These are phyloP conservation scores for Tetanocera ferruginea DNA, from an alignment of 2,888 invertebrate species.

Conservation along the genomic window DNA sequence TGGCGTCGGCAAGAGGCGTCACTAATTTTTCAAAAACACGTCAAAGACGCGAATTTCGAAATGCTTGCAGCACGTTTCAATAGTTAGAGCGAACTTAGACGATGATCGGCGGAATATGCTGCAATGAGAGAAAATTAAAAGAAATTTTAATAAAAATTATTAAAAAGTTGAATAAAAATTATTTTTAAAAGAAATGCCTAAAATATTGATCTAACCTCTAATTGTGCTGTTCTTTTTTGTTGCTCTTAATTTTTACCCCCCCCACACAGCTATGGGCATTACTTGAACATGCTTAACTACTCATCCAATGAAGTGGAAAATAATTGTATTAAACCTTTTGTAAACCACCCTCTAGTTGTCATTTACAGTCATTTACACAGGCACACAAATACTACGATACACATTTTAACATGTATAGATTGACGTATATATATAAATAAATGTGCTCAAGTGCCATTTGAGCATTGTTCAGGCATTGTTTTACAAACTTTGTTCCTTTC, in stretches of 20 bases:
- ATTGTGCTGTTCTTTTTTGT: no score
- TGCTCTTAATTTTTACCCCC: no score
- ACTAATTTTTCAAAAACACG: no score
- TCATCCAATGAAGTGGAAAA: conserved; percentile 15
- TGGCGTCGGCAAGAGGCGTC: no score
- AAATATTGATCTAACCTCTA: no score
- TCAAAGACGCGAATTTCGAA: no score
- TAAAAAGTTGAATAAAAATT: background rate
- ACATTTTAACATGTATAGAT: background rate
- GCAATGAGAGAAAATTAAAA: background rate
- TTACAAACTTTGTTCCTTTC: background rate
- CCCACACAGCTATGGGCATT: background rate
- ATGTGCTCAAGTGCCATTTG: conserved; percentile 12
- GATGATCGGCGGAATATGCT: background rate
- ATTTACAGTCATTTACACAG: conserved; percentile 4
- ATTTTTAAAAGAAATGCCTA: no score
- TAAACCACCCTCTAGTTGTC: conserved; percentile 33
- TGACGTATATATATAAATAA: background rate
- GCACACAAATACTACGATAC: background rate
- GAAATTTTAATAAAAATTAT: background rate
- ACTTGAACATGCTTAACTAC: conserved; percentile 2
- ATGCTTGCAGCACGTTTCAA: no score
- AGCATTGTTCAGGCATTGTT: background rate
- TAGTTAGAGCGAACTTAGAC: background rate
- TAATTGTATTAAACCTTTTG: conserved; percentile 24